Evolutionary conservation across 1,140 invertebrate species (phyloP), one percentile per base, ranked within the genome.

Genomic region (Spodoptera litura): DNA sequence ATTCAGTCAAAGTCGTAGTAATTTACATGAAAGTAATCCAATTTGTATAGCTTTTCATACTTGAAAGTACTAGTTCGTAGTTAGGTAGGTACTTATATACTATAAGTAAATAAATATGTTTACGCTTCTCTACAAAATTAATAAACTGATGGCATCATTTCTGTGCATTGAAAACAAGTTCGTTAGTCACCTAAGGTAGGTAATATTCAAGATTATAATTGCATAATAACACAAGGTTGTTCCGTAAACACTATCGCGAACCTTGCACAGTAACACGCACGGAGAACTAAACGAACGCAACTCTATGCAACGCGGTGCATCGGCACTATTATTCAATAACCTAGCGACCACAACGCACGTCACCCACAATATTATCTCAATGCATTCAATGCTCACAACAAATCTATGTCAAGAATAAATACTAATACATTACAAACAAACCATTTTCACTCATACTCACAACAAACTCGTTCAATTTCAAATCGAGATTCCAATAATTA

Each of bases 391-490:
- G 15, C 6, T 12, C n/a, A 70, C 25, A n/a, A 31, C 11, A 12
- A 13, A 52, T 52, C 49, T 9, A 52, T 11, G 25, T 56, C 51
- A 56, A 38, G 12, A 20, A 71, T 35, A 5, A 55, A 61, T 51
- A 56, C 11, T 20, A 61, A 52, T 49, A 49, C 12, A 51, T 13
- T 13, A 74, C 10, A 74, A 59, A 27, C 35, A 59, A 75, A 75
- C 44, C 27, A 76, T 53, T 38, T 35, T 62, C 56, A 76, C 58
- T 64, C 52, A 64, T 53, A 77, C 74, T 68, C 53, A 68, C 74
- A 77, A 66, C 31, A 25, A 56, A 68, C 51, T 27, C 12, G 61
- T 11, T 13, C 35, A 56, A 77, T 58, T 77, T 68, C 52, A 55
- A 66, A 51, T 49, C 10, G 9, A 68, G 31, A 53, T 51, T 44